Percentiles rank a stretch among this genome's conserved stretches.
These are phyloP conservation scores for Bombus superbus DNA, from an alignment of 1,140 invertebrate species.

Conservation along the genomic window DNA sequence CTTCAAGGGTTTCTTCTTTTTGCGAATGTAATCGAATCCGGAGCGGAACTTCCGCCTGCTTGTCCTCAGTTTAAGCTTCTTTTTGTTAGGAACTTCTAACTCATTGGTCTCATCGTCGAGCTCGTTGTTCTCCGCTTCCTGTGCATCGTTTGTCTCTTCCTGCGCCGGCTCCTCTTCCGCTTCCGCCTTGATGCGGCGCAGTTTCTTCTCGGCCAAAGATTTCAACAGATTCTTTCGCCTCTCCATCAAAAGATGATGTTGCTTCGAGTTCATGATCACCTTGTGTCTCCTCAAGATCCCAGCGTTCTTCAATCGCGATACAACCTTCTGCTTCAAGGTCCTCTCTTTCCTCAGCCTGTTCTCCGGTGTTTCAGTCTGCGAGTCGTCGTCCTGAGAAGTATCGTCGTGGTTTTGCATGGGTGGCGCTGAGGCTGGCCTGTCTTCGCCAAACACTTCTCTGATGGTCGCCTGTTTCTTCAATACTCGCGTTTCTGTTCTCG, in stretches of 20 bases:
- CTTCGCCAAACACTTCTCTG: constrained; percentile 90
- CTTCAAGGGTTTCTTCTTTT: constrained; percentile 89
- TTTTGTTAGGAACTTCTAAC: constrained; percentile 80
- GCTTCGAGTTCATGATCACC: constrained; percentile 82
- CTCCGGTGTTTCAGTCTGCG: constrained; percentile 75
- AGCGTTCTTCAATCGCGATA: constrained; percentile 84
- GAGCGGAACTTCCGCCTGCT: constrained; percentile 87
- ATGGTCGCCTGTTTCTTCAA: constrained; percentile 90
- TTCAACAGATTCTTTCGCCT: constrained; percentile 84
- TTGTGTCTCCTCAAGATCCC: constrained; percentile 85
- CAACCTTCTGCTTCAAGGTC: constrained; percentile 81
- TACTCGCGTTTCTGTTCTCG: constrained; percentile 89
- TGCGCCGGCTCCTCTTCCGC: constrained; percentile 71
- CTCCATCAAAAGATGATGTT: constrained; percentile 83
- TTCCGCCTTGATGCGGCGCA: constrained; percentile 78
- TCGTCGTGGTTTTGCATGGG: constrained; percentile 82
- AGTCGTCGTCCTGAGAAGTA: constrained; percentile 79
- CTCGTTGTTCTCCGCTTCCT: constrained; percentile 76
- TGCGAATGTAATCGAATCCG: constrained; percentile 94
- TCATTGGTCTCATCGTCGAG: constrained; percentile 69
- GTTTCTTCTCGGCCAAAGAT: constrained; percentile 80
- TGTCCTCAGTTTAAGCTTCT: constrained; percentile 83
- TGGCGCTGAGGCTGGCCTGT: constrained; percentile 87
- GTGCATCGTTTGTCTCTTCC: constrained; percentile 71
- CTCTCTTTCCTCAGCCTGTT: constrained; percentile 62